phyloP scores from a whole-genome alignment of 2,113 vertebrate genomes.

The Herpailurus yagouaroundi region DNA sequence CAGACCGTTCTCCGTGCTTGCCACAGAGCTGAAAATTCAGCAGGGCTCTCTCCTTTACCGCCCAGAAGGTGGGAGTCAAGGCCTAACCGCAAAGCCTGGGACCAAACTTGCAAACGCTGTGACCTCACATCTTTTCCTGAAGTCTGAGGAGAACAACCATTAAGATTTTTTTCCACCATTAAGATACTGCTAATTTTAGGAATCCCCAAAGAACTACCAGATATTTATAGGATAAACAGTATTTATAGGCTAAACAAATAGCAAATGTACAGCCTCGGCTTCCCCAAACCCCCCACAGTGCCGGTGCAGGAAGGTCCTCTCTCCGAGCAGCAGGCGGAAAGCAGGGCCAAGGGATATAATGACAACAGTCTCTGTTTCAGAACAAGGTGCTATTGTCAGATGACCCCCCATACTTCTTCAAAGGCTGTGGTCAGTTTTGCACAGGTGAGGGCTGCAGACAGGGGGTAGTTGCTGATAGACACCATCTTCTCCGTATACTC shows the following conservation, averaged over 20 bases:
- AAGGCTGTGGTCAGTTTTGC: slow-evolving; percentile 97
- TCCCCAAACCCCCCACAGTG: background rate
- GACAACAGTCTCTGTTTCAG: background rate
- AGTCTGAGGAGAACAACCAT: background rate
- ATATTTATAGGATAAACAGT: slow-evolving; percentile 61
- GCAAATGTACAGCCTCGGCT: background rate
- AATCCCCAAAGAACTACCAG: background rate
- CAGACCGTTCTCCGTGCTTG: background rate
- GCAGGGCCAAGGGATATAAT: background rate
- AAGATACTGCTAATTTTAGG: background rate
- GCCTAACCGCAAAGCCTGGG: background rate
- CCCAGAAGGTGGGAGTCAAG: background rate
- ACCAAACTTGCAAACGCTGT: background rate
- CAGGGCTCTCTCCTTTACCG: background rate
- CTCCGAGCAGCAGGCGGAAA: background rate
- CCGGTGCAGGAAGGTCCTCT: background rate
- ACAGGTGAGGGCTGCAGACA: slow-evolving; percentile 97
- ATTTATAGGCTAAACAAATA: slow-evolving; percentile 67
- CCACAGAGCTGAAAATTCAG: background rate
- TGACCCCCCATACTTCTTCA: slow-evolving; percentile 95
- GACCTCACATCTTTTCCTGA: background rate
- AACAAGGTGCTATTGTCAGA: slow-evolving; percentile 82
- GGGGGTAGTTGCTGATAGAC: slow-evolving; percentile 98
- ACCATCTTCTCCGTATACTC: slow-evolving; percentile 95
- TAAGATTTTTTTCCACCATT: background rate